These are phyloP conservation scores for Notarius quadriscutis DNA, from an alignment of 2,113 vertebrate species.

Conservation along the genomic window DNA sequence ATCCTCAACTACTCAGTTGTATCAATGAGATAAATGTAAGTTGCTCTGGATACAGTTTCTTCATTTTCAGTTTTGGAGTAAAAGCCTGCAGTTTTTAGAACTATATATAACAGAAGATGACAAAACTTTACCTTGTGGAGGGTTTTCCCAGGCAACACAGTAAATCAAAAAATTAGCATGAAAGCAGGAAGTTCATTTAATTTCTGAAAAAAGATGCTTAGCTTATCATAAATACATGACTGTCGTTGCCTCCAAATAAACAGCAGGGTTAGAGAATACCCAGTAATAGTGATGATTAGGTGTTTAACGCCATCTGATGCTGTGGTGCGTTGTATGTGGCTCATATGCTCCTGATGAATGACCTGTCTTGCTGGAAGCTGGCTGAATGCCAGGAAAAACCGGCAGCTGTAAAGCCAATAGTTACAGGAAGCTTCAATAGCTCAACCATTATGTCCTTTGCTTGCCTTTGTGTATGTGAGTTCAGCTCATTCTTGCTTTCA, in stretches of 20 bases:
- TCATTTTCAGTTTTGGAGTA: not conserved
- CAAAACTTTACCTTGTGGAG: not conserved
- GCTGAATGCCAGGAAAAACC: not conserved
- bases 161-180: not conserved
- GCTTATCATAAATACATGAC: not conserved
- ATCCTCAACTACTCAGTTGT: not conserved
- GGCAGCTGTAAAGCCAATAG: not conserved
- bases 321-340: not conserved
- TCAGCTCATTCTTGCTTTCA: slow-evolving; percentile 10
- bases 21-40: too few relatives aligned
- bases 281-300: slow-evolving; percentile 2
- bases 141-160: not conserved
- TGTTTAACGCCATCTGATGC: not conserved
- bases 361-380: not conserved
- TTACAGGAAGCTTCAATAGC: slow-evolving; percentile 27
- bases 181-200: not conserved
- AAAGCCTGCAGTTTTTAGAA: not conserved
- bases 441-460: slow-evolving; percentile 3
- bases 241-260: not conserved
- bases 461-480: not conserved
- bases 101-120: not conserved
- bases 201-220: not conserved
- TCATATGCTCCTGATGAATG: not conserved
- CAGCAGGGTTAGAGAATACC: not conserved
- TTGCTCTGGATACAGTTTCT: too few relatives aligned